Percentiles rank a stretch among this genome's conserved stretches.
These are phyloP conservation scores for Phalacrocorax carbo DNA, from an alignment of 2,113 vertebrate species.

Conservation along the genomic window DNA sequence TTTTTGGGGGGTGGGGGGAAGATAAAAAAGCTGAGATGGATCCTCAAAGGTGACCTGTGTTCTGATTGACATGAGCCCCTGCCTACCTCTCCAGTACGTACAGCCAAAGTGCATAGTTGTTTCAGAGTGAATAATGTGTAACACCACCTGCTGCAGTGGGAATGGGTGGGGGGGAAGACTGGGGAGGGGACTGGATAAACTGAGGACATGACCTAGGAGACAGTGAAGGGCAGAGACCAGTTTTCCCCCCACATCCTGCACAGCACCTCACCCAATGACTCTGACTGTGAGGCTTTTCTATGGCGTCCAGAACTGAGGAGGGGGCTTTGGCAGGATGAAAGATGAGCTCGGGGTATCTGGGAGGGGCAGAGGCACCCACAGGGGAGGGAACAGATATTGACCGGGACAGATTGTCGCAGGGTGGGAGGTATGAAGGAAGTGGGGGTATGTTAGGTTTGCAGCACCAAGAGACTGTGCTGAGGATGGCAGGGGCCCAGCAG, in stretches of 20 bases:
- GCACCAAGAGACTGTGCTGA: accelerated
- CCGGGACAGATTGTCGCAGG: neutral
- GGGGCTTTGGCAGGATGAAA: neutral
- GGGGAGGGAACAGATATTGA: neutral
- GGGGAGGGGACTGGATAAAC: neutral
- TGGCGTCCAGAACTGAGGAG: neutral
- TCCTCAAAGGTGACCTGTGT: neutral
- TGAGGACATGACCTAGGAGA: neutral
- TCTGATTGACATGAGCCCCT: neutral
- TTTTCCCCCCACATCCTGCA: neutral
- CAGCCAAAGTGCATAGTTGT: neutral
- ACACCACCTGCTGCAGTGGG: neutral
- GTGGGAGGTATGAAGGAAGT: neutral
- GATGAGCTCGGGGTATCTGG: neutral
- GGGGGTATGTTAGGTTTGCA: neutral
- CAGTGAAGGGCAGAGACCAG: neutral
- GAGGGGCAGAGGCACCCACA: neutral
- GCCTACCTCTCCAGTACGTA: neutral
- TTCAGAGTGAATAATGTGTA: neutral
- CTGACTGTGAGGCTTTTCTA: neutral
- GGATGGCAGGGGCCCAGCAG: neutral
- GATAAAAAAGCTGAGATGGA: neutral
- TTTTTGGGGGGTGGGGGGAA: neutral
- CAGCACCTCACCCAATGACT: neutral
- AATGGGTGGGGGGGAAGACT: neutral